phyloP scores from a whole-genome alignment of 2,888 invertebrate genomes.

The Buathra laborator region DNA sequence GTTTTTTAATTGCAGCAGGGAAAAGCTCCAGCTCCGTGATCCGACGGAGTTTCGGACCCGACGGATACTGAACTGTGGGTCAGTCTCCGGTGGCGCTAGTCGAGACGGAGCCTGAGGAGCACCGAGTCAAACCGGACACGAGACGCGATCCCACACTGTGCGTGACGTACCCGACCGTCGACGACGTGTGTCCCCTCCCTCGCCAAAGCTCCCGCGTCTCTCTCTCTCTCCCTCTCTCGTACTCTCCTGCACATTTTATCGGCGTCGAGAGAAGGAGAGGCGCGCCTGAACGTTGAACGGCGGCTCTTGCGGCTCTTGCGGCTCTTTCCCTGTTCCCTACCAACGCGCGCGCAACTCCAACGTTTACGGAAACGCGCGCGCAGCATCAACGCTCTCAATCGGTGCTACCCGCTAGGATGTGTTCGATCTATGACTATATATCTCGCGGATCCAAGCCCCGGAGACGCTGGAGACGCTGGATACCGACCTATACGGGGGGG shows the following conservation, averaged over 20 bases:
- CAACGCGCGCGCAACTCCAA: conserved; percentile 63
- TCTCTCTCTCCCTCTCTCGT: not conserved
- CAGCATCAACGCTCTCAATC: conserved; percentile 42
- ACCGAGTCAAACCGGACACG: conserved; percentile 53
- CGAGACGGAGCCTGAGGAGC: conserved; percentile 33
- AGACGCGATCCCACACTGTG: conserved; percentile 62
- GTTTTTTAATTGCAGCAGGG: not conserved
- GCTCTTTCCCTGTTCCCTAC: conserved; percentile 14
- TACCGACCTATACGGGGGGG: not conserved
- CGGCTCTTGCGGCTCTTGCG: not conserved
- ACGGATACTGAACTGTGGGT: conserved; percentile 61
- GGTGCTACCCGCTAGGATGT: conserved; percentile 32
- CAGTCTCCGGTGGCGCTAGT: conserved; percentile 54
- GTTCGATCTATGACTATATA: not conserved
- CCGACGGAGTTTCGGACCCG: conserved; percentile 59
- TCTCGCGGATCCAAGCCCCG: no score
- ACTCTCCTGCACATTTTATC: conserved; percentile 1
- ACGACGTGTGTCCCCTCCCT: conserved; percentile 7
- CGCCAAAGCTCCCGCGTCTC: not conserved
- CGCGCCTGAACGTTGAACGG: conserved; percentile 1
- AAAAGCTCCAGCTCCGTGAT: not conserved
- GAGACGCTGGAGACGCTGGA: not conserved
- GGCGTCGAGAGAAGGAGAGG: not conserved
- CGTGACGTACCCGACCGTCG: conserved; percentile 46
- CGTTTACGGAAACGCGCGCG: conserved; percentile 52